phyloP scores from a whole-genome alignment of 2,797 vertebrate species.

The Eremophila alpestris region DNA sequence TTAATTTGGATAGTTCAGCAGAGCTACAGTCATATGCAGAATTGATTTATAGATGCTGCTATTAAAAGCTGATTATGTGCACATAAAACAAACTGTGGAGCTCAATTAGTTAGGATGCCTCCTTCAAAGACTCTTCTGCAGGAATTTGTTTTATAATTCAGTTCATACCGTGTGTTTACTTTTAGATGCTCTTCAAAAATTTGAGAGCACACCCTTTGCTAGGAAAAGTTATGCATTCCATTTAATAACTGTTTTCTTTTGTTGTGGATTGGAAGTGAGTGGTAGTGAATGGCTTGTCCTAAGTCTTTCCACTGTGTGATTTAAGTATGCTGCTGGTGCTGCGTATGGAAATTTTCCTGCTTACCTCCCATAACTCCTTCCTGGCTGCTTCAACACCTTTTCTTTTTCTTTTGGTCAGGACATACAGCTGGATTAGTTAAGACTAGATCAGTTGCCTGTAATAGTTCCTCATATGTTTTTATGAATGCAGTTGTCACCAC shows the following conservation, averaged over 20 bases:
- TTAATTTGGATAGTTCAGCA: conserved; percentile 35
- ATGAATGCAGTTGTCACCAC: background rate
- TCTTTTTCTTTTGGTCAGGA: fast-evolving
- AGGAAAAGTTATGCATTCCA: background rate
- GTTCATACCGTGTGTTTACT: background rate
- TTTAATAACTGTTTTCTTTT: background rate
- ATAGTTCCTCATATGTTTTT: background rate
- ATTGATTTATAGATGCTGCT: conserved; percentile 55
- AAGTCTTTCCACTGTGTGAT: background rate
- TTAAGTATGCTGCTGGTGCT: background rate
- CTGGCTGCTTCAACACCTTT: background rate
- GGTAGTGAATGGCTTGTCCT: background rate
- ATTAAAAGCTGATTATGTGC: conserved; percentile 52
- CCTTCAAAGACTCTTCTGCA: background rate
- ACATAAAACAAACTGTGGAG: conserved; percentile 1
- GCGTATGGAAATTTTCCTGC: background rate
- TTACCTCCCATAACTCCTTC: background rate
- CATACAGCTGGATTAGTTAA: fast-evolving
- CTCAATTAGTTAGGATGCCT: conserved; percentile 35
- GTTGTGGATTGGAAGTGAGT: background rate
- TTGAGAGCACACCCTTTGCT: background rate
- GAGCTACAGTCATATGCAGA: conserved; percentile 21
- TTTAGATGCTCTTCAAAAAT: background rate
- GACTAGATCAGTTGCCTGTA: background rate
- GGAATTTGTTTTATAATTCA: background rate